A percentile compares a stretch with the other conserved stretches of the same genome.
These are phyloP conservation scores for Monarcha castaneiventris DNA, from an alignment of 2,113 vertebrate species.

Conservation along the genomic window DNA sequence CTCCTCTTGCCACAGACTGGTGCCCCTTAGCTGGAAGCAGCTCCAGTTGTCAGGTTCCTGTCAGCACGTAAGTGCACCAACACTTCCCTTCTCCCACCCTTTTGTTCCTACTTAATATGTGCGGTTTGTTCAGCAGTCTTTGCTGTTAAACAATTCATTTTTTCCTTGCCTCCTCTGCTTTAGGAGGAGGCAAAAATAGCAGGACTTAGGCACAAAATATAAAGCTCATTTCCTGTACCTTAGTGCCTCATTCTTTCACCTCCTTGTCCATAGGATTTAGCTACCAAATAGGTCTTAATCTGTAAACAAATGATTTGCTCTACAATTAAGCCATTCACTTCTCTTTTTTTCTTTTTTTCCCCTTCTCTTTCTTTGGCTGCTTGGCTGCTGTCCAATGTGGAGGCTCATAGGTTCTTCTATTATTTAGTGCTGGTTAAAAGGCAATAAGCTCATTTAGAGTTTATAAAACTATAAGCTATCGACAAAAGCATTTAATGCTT, in stretches of 20 bases:
- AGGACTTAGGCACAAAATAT: slow-evolving; percentile 55
- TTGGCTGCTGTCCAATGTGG: slow-evolving; percentile 72
- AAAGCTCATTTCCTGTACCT: slow-evolving; percentile 69
- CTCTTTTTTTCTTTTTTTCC: not conserved
- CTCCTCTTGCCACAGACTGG: slow-evolving; percentile 18
- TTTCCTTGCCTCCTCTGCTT: slow-evolving; percentile 1
- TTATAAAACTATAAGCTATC: slow-evolving; percentile 76
- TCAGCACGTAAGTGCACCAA: not conserved
- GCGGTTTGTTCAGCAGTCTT: slow-evolving; percentile 37
- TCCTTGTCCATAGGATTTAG: slow-evolving; percentile 68
- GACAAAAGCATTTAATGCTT: slow-evolving; percentile 73
- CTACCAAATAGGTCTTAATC: slow-evolving; percentile 75
- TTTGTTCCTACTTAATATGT: slow-evolving; percentile 49
- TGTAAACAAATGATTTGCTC: slow-evolving; percentile 80
- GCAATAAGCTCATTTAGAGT: slow-evolving; percentile 78
- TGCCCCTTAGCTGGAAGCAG: slow-evolving; percentile 44
- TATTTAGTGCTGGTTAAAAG: slow-evolving; percentile 79
- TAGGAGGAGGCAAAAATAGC: slow-evolving; percentile 36
- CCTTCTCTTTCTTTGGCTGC: not conserved
- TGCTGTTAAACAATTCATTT: slow-evolving; percentile 60
- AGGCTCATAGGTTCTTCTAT: slow-evolving; percentile 72
- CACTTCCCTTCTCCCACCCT: slow-evolving; percentile 39
- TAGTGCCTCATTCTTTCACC: slow-evolving; percentile 60
- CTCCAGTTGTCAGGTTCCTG: slow-evolving; percentile 48
- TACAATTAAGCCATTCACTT: slow-evolving; percentile 77